Evolutionary conservation across 2,797 vertebrate genomes (phyloP).

Genomic region (Leptatherina wallacei): DNA sequence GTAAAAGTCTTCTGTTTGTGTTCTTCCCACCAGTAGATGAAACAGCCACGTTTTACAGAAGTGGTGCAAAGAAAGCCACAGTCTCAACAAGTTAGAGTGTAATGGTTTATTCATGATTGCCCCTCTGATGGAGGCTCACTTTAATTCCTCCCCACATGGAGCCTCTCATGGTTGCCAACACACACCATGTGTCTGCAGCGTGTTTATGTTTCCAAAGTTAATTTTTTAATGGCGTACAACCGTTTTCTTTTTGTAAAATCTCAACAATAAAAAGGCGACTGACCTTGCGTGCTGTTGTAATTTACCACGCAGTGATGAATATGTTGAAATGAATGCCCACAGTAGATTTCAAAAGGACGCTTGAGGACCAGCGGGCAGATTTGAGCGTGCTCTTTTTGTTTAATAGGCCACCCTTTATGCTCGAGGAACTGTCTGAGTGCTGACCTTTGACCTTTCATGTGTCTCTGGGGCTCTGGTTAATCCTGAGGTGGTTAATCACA

Average conservation of each 20-base stretch:
- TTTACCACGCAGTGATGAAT: slow-evolving; percentile 45
- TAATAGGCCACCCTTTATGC: slow-evolving; percentile 59
- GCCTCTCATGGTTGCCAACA: slow-evolving; percentile 56
- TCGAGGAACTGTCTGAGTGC: slow-evolving; percentile 52
- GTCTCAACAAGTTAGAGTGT: slow-evolving; percentile 59
- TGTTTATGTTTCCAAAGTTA: slow-evolving; percentile 63
- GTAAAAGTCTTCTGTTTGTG: not conserved
- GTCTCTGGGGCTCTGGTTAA: slow-evolving; percentile 61
- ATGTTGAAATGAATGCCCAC: slow-evolving; percentile 13
- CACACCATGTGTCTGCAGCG: slow-evolving; percentile 63
- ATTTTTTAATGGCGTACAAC: slow-evolving; percentile 70
- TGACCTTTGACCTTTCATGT: slow-evolving; percentile 58
- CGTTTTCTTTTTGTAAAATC: slow-evolving; percentile 29
- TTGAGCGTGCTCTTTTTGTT: slow-evolving; percentile 53
- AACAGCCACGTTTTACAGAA: slow-evolving; percentile 54
- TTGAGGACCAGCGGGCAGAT: slow-evolving; percentile 38
- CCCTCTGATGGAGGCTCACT: slow-evolving; percentile 52
- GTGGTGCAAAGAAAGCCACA: slow-evolving; percentile 46
- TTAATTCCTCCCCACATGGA: slow-evolving; percentile 70
- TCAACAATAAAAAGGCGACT: slow-evolving; percentile 61
- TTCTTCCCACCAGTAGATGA: slow-evolving; percentile 41
- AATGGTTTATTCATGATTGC: slow-evolving; percentile 78
- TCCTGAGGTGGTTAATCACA: slow-evolving; percentile 73
- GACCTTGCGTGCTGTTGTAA: slow-evolving; percentile 62
- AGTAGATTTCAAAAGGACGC: slow-evolving; percentile 33